These are phyloP conservation scores for Cataglyphis livida DNA, from an alignment of 2,888 invertebrate genomes.

Conservation along the genomic window DNA sequence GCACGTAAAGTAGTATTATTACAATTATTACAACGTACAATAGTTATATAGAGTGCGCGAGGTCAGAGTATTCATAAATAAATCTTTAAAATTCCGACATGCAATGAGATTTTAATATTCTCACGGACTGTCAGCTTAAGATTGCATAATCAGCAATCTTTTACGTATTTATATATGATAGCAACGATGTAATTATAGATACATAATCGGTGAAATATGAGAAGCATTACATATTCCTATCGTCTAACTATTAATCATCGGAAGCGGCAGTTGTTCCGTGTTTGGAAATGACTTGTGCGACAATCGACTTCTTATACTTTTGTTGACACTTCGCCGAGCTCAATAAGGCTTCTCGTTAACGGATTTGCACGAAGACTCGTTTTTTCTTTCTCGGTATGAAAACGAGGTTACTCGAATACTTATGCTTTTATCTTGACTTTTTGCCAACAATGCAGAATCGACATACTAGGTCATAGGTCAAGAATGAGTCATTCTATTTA, in stretches of 20 bases:
- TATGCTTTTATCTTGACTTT: constrained; percentile 7
- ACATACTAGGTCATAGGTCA: not conserved
- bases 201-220: not conserved
- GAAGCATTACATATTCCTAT: not conserved
- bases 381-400: constrained; percentile 13
- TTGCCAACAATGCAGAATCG: not conserved
- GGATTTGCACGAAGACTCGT: constrained; percentile 49
- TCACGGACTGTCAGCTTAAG: not conserved
- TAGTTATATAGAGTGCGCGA: not conserved
- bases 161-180: not conserved
- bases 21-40: not conserved
- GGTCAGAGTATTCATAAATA: constrained; percentile 19
- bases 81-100: not conserved
- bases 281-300: not conserved
- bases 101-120: not conserved
- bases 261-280: not conserved
- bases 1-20: not conserved
- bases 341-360: constrained; percentile 34
- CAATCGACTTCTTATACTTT: not conserved
- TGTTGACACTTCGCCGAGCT: not conserved
- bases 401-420: constrained; percentile 43
- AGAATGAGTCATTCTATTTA: not conserved
- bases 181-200: not conserved
- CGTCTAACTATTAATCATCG: not conserved
- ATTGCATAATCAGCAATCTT: constrained; percentile 10